A percentile compares a stretch with the other conserved stretches of the same genome.
Evolutionary conservation across 2,113 vertebrate species (phyloP).

Genomic region (Toxotes jaculatrix): DNA sequence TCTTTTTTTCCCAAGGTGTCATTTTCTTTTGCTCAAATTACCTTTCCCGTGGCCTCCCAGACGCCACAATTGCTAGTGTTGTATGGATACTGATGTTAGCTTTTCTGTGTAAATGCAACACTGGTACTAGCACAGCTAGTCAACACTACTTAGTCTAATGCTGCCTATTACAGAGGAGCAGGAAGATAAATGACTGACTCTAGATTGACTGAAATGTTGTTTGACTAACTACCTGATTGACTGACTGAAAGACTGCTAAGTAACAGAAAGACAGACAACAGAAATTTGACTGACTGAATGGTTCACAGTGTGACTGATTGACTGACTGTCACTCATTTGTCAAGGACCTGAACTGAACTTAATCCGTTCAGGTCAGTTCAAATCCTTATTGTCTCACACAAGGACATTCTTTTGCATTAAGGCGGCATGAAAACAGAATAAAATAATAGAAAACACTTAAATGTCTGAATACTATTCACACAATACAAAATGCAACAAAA

Average conservation of each 20-base stretch:
- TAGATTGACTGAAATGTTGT: constrained; percentile 52
- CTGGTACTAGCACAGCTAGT: constrained; percentile 60
- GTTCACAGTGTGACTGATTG: constrained; percentile 8
- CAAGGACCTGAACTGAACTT: not conserved
- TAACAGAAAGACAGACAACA: constrained; percentile 32
- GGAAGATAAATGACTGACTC: constrained; percentile 60
- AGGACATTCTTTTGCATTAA: not conserved
- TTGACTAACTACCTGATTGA: constrained; percentile 49
- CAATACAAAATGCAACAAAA: not conserved
- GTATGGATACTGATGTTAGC: constrained; percentile 86
- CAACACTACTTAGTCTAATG: constrained; percentile 76
- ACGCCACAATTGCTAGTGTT: constrained; percentile 80
- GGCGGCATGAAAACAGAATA: not conserved
- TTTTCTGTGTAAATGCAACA: constrained; percentile 73
- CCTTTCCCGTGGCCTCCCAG: constrained; percentile 81
- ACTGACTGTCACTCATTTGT: not conserved
- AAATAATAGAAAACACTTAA: not conserved
- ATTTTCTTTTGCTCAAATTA: constrained; percentile 87
- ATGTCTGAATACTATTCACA: not conserved
- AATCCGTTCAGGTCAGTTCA: not conserved
- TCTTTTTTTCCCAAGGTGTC: constrained; percentile 74
- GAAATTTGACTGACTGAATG: constrained; percentile 10
- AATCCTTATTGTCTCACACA: not conserved
- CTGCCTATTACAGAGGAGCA: constrained; percentile 65
- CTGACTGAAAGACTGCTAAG: constrained; percentile 45